Evolutionary conservation across 1,140 invertebrate genomes (phyloP), one percentile per base, ranked within the genome.

Genomic region (Potamilus streckersoni): DNA sequence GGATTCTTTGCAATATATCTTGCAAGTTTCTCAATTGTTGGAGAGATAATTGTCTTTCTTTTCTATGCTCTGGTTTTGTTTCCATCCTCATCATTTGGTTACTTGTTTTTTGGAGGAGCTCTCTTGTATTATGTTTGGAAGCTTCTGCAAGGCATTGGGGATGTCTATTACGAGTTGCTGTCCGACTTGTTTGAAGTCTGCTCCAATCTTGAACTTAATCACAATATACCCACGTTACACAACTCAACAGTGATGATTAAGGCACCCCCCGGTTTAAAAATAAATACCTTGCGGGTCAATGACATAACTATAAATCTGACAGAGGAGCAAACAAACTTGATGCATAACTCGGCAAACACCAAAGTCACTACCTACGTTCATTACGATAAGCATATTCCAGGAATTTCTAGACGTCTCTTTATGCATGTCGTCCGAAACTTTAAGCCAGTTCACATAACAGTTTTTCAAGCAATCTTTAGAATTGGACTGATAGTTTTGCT

Each of bases 61-160:
- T 70, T 71, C 19, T 19, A 70, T 17, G 56, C 74, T 12, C 55
- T 75, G 16, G 64, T 75, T 15, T 23, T 75, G 16, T 75, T 70
- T 23, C 74, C 74, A 11, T 64, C 74, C 1, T 59, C 49, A 14
- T 75, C 74, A 27, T 75, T 75, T 23, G 74, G 74, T 14, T 75
- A 75, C 65, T 65, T 75, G 23, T 75, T 75, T 62, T 75, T 75
- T 57, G 68, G 67, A 17, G 58, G 69, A 20, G 61, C 60, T 16
- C 61, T 75, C 23, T 6, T 75, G 5, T 75, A 75, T 27, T 75
- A 75, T 38, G 49, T 75, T 55, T 70, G 69, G 57, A 75, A 75
- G 55, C 64, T 49, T 17, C 20, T 75, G 3, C 61, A 68, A 31
- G 68, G 49, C 1, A 65, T 75, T 31, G 74, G 74, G 55, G 61